A percentile compares a stretch with the other conserved stretches of the same genome.
Evolutionary conservation across 2,797 vertebrate genomes (phyloP).

Genomic region (Tapera naevia): DNA sequence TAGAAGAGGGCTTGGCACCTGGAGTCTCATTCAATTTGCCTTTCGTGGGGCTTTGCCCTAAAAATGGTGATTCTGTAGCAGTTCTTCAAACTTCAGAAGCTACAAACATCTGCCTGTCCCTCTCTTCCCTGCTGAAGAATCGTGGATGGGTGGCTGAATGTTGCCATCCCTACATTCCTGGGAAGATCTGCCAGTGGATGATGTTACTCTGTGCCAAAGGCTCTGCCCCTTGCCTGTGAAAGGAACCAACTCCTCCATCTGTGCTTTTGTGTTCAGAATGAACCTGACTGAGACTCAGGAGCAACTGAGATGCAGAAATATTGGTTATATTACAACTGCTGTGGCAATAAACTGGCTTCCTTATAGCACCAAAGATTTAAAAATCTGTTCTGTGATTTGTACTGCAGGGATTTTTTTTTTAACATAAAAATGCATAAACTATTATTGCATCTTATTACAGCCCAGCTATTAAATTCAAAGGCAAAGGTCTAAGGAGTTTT

Average conservation of each 20-base stretch:
- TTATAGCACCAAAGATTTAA: background rate
- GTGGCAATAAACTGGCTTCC: background rate
- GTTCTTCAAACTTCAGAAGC: background rate
- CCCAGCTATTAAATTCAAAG: background rate
- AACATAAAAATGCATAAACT: background rate
- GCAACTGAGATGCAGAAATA: background rate
- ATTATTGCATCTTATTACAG: background rate
- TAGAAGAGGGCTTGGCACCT: background rate
- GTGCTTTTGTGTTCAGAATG: background rate
- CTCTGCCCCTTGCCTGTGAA: background rate
- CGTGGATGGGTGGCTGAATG: background rate
- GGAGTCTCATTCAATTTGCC: background rate
- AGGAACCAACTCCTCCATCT: background rate
- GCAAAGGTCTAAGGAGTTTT: background rate
- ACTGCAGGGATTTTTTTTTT: background rate
- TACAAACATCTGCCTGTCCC: rapidly evolving
- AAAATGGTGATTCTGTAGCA: background rate
- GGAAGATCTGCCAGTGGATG: background rate
- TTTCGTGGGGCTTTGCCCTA: background rate
- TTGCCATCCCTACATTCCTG: background rate
- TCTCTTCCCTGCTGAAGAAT: background rate
- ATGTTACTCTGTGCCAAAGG: background rate
- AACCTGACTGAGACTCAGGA: background rate
- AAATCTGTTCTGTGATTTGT: background rate
- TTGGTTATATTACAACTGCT: background rate